These are phyloP conservation scores for Drosophila navojoa DNA, from an alignment of 1,140 invertebrate genomes.

Conservation along the genomic window DNA sequence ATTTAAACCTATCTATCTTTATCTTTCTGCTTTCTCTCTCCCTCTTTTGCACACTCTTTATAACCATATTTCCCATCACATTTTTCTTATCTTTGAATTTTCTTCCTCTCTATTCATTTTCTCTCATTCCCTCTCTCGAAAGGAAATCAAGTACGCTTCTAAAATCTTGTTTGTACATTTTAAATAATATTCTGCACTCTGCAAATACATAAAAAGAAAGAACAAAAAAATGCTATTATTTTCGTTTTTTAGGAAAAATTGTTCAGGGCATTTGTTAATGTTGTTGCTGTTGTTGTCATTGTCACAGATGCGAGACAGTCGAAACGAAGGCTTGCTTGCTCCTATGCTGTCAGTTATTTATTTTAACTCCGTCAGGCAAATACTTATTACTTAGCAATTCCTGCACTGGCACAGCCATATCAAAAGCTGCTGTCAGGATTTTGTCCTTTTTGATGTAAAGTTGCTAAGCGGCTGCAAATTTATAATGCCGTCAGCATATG, in stretches of 20 bases:
- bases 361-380: constrained; percentile 34
- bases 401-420: constrained; percentile 18
- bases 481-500: constrained; percentile 50
- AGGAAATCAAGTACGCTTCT: no score
- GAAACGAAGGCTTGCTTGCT: constrained; percentile 8
- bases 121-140: no score
- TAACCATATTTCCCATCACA: no score
- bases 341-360: constrained; percentile 28
- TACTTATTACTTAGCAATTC: constrained; percentile 32
- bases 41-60: no score
- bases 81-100: no score
- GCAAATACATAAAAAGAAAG: no score
- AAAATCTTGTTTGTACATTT: no score
- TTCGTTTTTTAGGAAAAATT: background rate
- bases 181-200: no score
- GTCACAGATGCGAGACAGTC: constrained; percentile 6
- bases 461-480: constrained; percentile 69
- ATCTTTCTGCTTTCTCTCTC: no score
- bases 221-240: no score
- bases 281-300: constrained; percentile 12
- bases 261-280: background rate
- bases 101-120: no score
- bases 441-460: constrained; percentile 60
- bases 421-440: constrained; percentile 33
- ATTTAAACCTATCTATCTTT: no score